phyloP scores from a whole-genome alignment of 2,888 invertebrate genomes.

The Parasteatoda lunata region DNA sequence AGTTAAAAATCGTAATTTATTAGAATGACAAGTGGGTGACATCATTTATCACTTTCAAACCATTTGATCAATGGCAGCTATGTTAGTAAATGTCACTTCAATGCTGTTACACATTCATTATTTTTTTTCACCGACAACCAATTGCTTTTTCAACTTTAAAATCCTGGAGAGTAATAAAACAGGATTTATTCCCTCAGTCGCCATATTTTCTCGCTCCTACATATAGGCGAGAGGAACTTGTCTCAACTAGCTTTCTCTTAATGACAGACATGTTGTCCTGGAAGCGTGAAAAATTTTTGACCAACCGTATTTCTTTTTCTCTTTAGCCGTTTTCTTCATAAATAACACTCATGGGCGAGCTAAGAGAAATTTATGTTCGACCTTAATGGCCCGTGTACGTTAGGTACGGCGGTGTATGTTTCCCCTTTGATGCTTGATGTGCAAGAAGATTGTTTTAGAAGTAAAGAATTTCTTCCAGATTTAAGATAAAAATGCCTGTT shows the following conservation, averaged over 20 bases:
- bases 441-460: conserved; percentile 1
- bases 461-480: neutral
- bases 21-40: too few species aligned
- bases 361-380: conserved; percentile 18
- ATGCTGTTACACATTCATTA: neutral
- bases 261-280: conserved; percentile 27
- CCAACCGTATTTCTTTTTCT: conserved; percentile 25
- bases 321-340: conserved; percentile 43
- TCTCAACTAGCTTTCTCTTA: conserved; percentile 29
- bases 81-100: neutral
- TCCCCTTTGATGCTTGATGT: neutral
- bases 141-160: conserved; percentile 7
- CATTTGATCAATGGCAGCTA: too few species aligned
- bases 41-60: too few species aligned
- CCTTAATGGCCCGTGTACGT: conserved; percentile 20
- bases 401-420: neutral
- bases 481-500: neutral
- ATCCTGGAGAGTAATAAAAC: conserved; percentile 32
- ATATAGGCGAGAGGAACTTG: conserved; percentile 16
- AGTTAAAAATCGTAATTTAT: too few species aligned
- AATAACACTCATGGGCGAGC: conserved; percentile 27
- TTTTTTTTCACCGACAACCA: neutral
- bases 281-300: conserved; percentile 19
- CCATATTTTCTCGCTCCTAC: conserved; percentile 14
- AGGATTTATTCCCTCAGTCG: conserved; percentile 29